Conservation (phyloP, 2,888 invertebrate species). For the Netelia melanura region DNA sequence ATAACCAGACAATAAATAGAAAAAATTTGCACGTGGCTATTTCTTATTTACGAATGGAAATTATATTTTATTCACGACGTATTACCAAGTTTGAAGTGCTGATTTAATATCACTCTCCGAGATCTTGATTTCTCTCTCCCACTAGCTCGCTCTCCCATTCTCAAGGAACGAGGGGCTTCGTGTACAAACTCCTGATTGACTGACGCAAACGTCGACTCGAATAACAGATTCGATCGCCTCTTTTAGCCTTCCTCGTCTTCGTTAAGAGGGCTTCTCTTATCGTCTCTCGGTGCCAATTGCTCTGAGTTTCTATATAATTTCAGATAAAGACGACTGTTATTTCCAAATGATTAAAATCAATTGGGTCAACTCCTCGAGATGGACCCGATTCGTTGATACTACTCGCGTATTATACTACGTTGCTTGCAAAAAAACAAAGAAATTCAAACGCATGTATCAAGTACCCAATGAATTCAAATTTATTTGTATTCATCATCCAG, state of each 20-base stretch:
- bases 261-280: slow-evolving; percentile 1
- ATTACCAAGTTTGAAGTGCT: slow-evolving; percentile 2
- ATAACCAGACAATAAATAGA: background rate
- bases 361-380: slow-evolving; percentile 61
- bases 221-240: slow-evolving; percentile 18
- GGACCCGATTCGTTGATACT: slow-evolving; percentile 18
- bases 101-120: slow-evolving; percentile 18
- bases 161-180: background rate
- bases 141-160: background rate
- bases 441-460: background rate
- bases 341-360: slow-evolving; percentile 62
- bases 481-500: background rate
- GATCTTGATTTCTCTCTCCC: slow-evolving; percentile 21
- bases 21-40: background rate
- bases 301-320: background rate
- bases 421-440: background rate
- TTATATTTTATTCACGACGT: background rate
- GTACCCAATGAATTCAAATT: background rate
- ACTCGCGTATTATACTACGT: background rate
- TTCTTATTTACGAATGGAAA: background rate
- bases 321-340: slow-evolving; percentile 43
- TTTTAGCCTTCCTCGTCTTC: background rate
- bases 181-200: slow-evolving; percentile 31
- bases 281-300: slow-evolving; percentile 11
- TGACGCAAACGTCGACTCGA: slow-evolving; percentile 17